phyloP scores from a whole-genome alignment of 35 echinoderm and acorn worm genomes.

The Ptychodera flava region DNA sequence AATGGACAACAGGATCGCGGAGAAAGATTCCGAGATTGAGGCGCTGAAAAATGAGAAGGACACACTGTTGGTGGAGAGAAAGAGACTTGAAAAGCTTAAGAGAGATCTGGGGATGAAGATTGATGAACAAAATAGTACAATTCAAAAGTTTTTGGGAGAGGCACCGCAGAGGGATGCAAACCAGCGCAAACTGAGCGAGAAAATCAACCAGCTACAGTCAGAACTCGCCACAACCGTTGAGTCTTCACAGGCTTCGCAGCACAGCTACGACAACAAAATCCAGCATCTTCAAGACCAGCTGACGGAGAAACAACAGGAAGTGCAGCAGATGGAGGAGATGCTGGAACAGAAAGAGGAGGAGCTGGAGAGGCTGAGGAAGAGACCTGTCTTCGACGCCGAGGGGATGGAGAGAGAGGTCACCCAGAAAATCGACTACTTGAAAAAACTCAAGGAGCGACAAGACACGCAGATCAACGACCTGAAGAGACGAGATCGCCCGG shows the following conservation, averaged over 20 bases:
- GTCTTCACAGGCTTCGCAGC: neutral
- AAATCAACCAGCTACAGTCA: neutral
- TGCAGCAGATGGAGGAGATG: neutral
- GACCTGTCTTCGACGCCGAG: neutral
- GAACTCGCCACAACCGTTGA: neutral
- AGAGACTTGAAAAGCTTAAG: neutral
- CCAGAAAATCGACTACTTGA: neutral
- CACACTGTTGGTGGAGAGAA: neutral
- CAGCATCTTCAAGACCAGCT: neutral
- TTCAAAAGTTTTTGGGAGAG: neutral
- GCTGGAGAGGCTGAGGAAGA: neutral
- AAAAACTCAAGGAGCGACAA: neutral
- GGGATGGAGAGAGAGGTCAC: neutral
- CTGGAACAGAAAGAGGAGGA: neutral
- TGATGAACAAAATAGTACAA: neutral
- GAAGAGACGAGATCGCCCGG: neutral
- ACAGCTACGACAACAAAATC: neutral
- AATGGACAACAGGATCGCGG: neutral
- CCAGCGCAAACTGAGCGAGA: neutral
- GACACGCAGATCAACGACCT: neutral
- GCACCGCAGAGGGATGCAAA: neutral
- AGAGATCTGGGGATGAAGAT: neutral
- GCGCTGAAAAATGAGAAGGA: neutral
- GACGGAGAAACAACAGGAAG: neutral
- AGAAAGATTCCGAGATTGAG: neutral